Conservation (phyloP, 2,113 vertebrate genomes). For the Thunnus maccoyii region DNA sequence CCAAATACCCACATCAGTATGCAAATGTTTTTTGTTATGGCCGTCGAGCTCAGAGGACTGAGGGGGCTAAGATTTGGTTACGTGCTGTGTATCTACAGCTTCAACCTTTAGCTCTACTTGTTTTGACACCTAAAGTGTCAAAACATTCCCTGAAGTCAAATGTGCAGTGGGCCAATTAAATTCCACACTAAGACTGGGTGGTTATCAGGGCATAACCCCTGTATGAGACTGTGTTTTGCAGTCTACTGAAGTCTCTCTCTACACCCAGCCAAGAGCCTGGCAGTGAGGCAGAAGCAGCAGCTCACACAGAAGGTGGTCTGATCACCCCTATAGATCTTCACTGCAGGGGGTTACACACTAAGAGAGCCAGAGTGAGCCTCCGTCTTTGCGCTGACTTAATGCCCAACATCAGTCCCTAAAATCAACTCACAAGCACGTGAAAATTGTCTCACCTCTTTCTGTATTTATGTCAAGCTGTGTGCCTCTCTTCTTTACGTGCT, state of each 20-base stretch:
- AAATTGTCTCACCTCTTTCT: conserved; percentile 35
- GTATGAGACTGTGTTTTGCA: conserved; percentile 64
- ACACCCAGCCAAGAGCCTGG: conserved; percentile 41
- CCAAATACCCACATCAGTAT: conserved; percentile 51
- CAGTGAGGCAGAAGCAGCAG: conserved; percentile 53
- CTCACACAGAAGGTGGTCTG: conserved; percentile 70
- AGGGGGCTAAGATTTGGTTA: conserved; percentile 55
- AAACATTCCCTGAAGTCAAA: conserved; percentile 73
- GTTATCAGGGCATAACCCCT: conserved; percentile 72
- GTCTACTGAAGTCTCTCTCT: conserved; percentile 63
- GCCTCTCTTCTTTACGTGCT: conserved; percentile 38
- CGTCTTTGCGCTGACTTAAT: conserved; percentile 41
- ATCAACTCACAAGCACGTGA: conserved; percentile 50
- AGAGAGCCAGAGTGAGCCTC: conserved; percentile 39
- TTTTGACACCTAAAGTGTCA: conserved; percentile 70
- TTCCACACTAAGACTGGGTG: conserved; percentile 61
- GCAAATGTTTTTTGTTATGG: conserved; percentile 39
- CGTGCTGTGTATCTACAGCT: conserved; percentile 33
- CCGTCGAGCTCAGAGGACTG: conserved; percentile 54
- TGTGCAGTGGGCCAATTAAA: conserved; percentile 77
- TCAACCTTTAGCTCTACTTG: conserved; percentile 66
- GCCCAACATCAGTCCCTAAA: conserved; percentile 64
- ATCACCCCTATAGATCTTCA: conserved; percentile 74
- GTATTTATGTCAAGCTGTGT: conserved; percentile 20
- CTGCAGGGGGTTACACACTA: conserved; percentile 55